A percentile compares a stretch with the other conserved stretches of the same genome.
Conservation (phyloP, 2,888 invertebrate genomes). For the Heliconius cydno region DNA sequence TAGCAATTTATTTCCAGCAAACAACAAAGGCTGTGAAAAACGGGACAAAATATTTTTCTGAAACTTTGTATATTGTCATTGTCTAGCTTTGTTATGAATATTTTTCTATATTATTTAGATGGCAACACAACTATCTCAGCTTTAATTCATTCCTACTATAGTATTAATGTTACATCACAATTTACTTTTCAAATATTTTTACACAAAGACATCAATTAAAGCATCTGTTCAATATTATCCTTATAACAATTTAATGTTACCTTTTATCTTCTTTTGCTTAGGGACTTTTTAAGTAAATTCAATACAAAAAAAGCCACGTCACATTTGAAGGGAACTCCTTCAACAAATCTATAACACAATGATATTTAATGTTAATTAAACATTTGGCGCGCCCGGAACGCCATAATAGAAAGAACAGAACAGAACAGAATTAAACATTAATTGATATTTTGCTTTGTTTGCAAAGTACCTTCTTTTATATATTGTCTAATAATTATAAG, state of each 20-base stretch:
- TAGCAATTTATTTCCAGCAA: constrained; percentile 6
- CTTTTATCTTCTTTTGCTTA: neutral
- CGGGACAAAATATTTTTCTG: constrained; percentile 22
- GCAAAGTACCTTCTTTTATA: constrained; percentile 10
- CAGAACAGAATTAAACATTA: too few relatives aligned
- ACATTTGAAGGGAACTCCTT: too few relatives aligned
- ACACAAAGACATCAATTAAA: neutral
- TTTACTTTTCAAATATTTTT: neutral
- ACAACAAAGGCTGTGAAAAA: constrained; percentile 34
- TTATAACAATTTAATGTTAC: neutral
- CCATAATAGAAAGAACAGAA: too few relatives aligned
- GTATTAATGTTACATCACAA: constrained; percentile 29
- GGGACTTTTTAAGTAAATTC: too few relatives aligned
- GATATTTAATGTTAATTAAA: neutral
- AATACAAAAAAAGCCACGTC: too few relatives aligned
- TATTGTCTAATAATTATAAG: constrained; percentile 8
- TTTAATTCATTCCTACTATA: constrained; percentile 30
- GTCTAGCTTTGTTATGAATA: neutral
- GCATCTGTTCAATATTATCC: neutral
- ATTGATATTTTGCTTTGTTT: neutral
- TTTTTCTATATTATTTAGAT: constrained; percentile 8
- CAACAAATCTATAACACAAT: neutral
- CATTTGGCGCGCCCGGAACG: too few relatives aligned
- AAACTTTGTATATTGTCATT: neutral
- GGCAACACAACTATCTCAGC: constrained; percentile 14